Evolutionary conservation across 2,797 vertebrate species (phyloP).

Genomic region (Sarcoramphus papa): DNA sequence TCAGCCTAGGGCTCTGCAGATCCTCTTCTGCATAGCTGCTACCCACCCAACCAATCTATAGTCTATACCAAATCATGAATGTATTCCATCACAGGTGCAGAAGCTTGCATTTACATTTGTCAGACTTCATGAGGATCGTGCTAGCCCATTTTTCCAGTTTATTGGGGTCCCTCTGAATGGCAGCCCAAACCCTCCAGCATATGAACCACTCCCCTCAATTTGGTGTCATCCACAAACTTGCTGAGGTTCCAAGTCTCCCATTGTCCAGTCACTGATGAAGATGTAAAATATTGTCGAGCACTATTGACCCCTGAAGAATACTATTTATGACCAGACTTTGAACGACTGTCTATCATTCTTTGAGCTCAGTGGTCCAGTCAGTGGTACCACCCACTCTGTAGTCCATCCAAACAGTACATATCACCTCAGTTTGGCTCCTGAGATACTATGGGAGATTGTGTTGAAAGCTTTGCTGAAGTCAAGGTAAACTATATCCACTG

Average conservation of each 20-base stretch:
- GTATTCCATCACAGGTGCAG: background rate
- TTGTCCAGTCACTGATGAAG: background rate
- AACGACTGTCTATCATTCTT: background rate
- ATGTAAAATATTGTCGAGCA: background rate
- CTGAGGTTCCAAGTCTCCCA: background rate
- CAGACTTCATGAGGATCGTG: background rate
- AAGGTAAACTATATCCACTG: background rate
- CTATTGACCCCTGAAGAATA: background rate
- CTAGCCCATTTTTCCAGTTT: background rate
- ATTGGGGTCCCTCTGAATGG: background rate
- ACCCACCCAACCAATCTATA: too few relatives aligned
- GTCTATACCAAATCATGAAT: rapidly evolving
- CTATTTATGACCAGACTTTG: background rate
- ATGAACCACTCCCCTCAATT: background rate
- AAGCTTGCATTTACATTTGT: background rate
- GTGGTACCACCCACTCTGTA: background rate
- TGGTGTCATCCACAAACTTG: background rate
- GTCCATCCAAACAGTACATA: background rate
- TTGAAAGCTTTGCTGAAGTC: background rate
- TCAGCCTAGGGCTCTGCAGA: background rate
- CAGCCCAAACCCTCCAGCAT: rapidly evolving
- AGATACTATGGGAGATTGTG: background rate
- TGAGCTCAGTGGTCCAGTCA: background rate
- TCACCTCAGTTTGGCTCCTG: background rate
- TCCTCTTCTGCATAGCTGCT: background rate